Percentiles rank a stretch among this genome's conserved stretches.
Evolutionary conservation across 2,888 invertebrate genomes (phyloP).

Genomic region (Eupithecia abbreviata): DNA sequence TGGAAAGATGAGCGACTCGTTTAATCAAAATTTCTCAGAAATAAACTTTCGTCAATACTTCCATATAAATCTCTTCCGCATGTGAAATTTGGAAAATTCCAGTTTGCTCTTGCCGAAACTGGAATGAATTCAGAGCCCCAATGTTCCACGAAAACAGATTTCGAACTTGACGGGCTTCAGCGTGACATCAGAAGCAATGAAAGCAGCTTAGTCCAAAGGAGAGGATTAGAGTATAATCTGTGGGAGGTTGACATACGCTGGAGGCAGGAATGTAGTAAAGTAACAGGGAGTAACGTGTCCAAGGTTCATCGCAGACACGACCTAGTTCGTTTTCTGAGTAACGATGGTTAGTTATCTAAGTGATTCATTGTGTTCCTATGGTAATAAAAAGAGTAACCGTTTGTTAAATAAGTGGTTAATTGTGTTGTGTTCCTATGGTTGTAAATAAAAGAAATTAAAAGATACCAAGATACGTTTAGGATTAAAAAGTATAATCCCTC

Average conservation of each 20-base stretch:
- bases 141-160: constrained; percentile 68
- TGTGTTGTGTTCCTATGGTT: too few relatives aligned
- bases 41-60: neutral
- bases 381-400: too few relatives aligned
- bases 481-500: neutral
- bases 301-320: neutral
- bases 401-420: too few relatives aligned
- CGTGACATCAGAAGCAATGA: constrained; percentile 73
- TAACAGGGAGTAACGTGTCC: neutral
- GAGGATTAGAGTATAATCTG: constrained; percentile 76
- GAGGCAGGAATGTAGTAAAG: constrained; percentile 48
- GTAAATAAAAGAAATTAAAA: neutral
- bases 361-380: neutral
- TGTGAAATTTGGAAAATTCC: neutral
- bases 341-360: neutral
- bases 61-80: neutral
- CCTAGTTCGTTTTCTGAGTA: neutral
- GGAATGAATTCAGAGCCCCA: constrained; percentile 29
- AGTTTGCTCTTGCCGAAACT: constrained; percentile 15
- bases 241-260: constrained; percentile 76
- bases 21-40: too few relatives aligned
- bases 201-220: constrained; percentile 78
- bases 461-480: neutral
- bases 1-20: too few relatives aligned
- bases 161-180: constrained; percentile 74